Evolutionary conservation across 2,797 vertebrate genomes (phyloP).

Genomic region (Arctocebus calabarensis): DNA sequence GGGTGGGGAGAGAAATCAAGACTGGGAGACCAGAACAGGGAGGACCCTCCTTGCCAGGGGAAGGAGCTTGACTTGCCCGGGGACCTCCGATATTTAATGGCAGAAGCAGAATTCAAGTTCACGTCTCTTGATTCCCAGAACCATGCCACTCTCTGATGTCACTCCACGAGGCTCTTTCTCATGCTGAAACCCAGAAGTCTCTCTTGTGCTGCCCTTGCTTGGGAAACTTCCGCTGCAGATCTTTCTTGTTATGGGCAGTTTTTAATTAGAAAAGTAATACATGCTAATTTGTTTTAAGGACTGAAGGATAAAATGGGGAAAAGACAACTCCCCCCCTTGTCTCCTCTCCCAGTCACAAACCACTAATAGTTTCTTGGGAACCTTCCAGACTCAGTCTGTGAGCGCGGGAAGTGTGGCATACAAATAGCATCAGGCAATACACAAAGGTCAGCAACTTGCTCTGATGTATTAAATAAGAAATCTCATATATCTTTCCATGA

Average conservation of each 20-base stretch:
- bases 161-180: rapidly evolving
- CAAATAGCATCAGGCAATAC: neutral
- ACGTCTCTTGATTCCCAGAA: no score
- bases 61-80: neutral
- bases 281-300: neutral
- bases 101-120: neutral
- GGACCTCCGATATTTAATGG: neutral
- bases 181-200: rapidly evolving
- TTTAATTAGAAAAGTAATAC: neutral
- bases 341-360: neutral
- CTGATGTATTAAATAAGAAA: neutral
- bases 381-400: neutral
- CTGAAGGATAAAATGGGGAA: neutral
- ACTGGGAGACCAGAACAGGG: neutral
- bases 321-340: neutral
- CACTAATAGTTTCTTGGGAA: neutral
- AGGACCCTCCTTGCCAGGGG: neutral
- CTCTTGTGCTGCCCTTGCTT: neutral
- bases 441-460: neutral
- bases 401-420: neutral
- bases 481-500: neutral
- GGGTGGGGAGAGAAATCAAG: neutral
- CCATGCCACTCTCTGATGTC: rapidly evolving
- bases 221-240: no score
- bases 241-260: neutral